These are phyloP conservation scores for Brachypodius melanocephalos DNA, from an alignment of 2,113 vertebrate genomes.

Conservation along the genomic window DNA sequence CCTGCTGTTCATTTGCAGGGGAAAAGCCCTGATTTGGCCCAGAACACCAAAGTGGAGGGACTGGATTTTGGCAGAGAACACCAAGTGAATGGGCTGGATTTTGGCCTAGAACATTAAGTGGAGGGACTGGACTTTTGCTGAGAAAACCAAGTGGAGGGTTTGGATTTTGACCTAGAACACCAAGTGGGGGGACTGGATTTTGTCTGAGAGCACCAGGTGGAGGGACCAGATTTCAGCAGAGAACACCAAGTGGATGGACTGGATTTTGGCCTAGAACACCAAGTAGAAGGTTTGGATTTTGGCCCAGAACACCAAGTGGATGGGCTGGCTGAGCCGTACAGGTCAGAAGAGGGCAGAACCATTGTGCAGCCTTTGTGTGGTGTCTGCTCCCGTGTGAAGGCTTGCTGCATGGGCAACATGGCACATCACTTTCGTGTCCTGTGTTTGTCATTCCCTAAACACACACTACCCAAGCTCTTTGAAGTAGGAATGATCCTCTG, in stretches of 20 bases:
- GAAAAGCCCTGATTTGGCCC: not conserved
- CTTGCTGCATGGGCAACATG: fast-evolving
- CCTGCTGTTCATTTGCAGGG: not conserved
- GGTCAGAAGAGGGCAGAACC: not conserved
- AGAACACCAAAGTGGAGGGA: not conserved
- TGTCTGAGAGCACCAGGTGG: not conserved
- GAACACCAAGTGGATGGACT: not conserved
- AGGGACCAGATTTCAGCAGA: not conserved
- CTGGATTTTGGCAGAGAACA: not conserved
- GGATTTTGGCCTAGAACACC: not conserved
- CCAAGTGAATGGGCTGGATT: not conserved
- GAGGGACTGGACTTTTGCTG: not conserved
- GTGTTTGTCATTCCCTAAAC: fast-evolving
- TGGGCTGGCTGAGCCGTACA: not conserved
- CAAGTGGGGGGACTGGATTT: not conserved
- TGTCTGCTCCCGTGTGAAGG: not conserved
- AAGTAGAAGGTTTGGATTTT: too few relatives aligned
- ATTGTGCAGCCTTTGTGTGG: fast-evolving
- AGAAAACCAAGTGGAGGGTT: not conserved
- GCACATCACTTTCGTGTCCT: not conserved
- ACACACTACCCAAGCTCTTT: not conserved
- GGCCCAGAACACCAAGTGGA: not conserved
- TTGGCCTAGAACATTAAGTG: not conserved
- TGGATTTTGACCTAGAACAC: not conserved
- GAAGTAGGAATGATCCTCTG: not conserved